Evolutionary conservation across 2,888 invertebrate species (phyloP), one percentile per base, ranked within the genome.

Genomic region (Troides aeacus): DNA sequence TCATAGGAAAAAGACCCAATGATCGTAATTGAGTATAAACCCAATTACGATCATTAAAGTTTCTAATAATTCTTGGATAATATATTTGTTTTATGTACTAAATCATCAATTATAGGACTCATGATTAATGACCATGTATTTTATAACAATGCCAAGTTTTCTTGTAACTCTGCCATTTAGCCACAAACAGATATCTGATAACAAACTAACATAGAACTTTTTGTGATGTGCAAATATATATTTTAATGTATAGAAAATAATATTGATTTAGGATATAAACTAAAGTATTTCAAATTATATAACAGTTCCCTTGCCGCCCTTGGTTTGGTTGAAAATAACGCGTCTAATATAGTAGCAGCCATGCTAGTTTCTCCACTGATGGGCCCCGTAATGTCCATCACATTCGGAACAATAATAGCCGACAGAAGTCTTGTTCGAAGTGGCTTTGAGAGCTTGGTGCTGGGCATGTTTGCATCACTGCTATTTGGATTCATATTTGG

Each of bases 301-400:
- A 53, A 59, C 81, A 97, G 97, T 85, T 95, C 96, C 70, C 93
- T 97, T 71, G 97, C 97, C 68, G 96, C 96, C n/a, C 88, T 97
- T 69, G 97, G 97, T 61, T 88, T 97, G 58, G 94, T 96, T 36
- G 97, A 97, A 85, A 96, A 96, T 87, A 97, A 96, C 81, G 95
- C 97, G 8, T 96, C 97, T 0, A 95, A 96, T 77, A 95, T 97
- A 73, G 95, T 95, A 30, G 96, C 96, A 39, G 96, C 96, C 39
- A 96, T 96, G 96, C 84, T 96, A 77, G 95, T 96, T 0, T 96
- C 96, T 1, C 96, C 96, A 0, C 90, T 96, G 17, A 96, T 96
- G 96, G 97, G 97, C 1, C 97, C 97, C 0, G 97, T 97, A 18
- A 95, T 97, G 95, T 97, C 97, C n/a, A 94, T 96, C 74, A 96